Evolutionary conservation across 2,797 vertebrate genomes (phyloP), one percentile per base, ranked within the genome.

Genomic region (Dendrocincla tyrannina): DNA sequence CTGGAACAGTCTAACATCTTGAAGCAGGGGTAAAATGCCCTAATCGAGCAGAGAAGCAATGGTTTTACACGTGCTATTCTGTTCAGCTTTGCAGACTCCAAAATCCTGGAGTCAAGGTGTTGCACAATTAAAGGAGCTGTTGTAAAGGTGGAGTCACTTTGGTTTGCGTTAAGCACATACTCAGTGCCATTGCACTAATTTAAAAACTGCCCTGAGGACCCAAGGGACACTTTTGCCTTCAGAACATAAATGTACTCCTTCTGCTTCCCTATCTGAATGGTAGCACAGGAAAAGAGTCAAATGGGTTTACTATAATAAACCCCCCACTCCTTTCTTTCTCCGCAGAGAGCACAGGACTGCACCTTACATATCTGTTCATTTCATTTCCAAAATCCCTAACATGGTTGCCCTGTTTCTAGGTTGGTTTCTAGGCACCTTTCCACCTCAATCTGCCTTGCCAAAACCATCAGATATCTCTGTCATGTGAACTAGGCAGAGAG

Each of bases 401-500:
- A 89, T 56, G 91, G 74, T 69, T 93, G 90, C 78, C 62, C 70
- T 94, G 80, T 83, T 91, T 92, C 92, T 96, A 49, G 24, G 13
- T 90, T 82, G 92, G 92, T 88, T 90, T 85, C 72, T 82, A 96
- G 96, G 95, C 96, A 96, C 97, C 95, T 97, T 95, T 92, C 96
- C 84, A 85, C 96, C 95, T 97, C 92, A 44, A 77, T 93, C 92
- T 92, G 86, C 93, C 87, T 96, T 96, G 97, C 97, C 97, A 95
- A 96, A 96, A 96, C 91, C 95, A 96, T 97, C 97, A 97, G 97
- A 97, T 97, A 97, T 92, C 88, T 93, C 93, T 95, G 98, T 97
- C 98, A 96, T 95, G 96, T 98, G 98, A 97, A 98, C 97, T 95
- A 95, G 98, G 98, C 95, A 94, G 88, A 13, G 67, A 91, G 98